These are phyloP conservation scores for Eupithecia subfuscata DNA, from an alignment of 2,888 invertebrate genomes.

Conservation along the genomic window DNA sequence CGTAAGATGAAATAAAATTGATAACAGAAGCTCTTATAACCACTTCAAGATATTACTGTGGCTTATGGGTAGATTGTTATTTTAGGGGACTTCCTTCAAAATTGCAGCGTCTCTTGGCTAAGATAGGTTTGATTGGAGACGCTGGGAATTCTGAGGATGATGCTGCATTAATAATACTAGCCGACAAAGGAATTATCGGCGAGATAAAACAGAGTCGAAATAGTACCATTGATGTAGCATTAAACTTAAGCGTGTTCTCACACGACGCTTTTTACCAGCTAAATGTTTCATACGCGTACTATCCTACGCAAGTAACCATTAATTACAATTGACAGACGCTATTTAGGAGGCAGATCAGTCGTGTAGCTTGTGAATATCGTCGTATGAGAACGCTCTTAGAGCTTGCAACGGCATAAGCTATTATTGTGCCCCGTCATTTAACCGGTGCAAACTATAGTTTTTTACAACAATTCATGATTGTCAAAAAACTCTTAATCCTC, in stretches of 20 bases:
- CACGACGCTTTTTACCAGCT: background rate
- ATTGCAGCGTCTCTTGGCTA: constrained; percentile 12
- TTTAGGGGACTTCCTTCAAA: constrained; percentile 51
- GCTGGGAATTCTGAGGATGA: constrained; percentile 15
- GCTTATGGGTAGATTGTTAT: constrained; percentile 60
- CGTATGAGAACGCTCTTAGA: constrained; percentile 33
- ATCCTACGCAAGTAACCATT: background rate
- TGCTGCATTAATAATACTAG: constrained; percentile 49
- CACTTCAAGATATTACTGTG: constrained; percentile 59
- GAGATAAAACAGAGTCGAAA: constrained; percentile 33
- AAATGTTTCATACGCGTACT: background rate
- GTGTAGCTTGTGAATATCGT: background rate
- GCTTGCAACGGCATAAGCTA: constrained; percentile 57
- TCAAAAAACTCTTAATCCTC: constrained; percentile 60
- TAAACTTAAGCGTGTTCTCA: background rate
- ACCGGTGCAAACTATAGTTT: constrained; percentile 59
- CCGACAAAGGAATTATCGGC: constrained; percentile 23
- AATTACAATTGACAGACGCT: background rate
- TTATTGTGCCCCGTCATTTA: constrained; percentile 53
- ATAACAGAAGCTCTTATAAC: constrained; percentile 67
- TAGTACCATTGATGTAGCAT: constrained; percentile 52
- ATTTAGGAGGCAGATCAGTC: background rate
- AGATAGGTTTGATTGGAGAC: background rate
- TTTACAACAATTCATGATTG: constrained; percentile 57
- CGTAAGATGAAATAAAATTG: constrained; percentile 58